A percentile compares a stretch with the other conserved stretches of the same genome.
Evolutionary conservation across 2,797 vertebrate genomes (phyloP).

Genomic region (Pipistrellus pygmaeus): DNA sequence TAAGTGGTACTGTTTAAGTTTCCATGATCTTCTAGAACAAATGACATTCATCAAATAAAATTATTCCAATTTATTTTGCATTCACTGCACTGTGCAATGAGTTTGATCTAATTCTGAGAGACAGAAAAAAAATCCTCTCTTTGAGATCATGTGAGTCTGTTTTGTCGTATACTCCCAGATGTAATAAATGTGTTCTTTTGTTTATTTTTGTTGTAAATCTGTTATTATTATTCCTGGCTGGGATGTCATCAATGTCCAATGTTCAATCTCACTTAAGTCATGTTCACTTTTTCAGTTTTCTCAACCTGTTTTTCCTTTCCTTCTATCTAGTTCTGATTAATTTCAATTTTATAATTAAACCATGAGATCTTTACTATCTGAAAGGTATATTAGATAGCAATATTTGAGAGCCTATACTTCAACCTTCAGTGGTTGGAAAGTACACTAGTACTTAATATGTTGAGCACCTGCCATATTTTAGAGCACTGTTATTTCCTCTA

Average conservation of each 20-base stretch:
- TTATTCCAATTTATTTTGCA: not conserved
- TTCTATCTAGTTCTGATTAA: conserved; percentile 25
- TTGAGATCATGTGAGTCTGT: not conserved
- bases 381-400: not conserved
- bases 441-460: not conserved
- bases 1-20: not conserved
- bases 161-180: not conserved
- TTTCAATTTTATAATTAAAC: not conserved
- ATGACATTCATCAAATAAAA: not conserved
- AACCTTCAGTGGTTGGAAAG: not conserved
- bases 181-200: not conserved
- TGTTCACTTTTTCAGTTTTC: not conserved
- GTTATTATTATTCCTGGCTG: not conserved
- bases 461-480: not conserved
- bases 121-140: not conserved
- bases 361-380: not conserved
- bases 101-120: not conserved
- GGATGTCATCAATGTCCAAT: not conserved
- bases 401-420: not conserved
- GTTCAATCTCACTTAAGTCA: not conserved
- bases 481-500: not conserved
- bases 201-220: not conserved
- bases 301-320: not conserved
- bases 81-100: not conserved
- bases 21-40: not conserved